phyloP scores from a whole-genome alignment of 2,113 vertebrate species.

The Oplegnathus fasciatus region DNA sequence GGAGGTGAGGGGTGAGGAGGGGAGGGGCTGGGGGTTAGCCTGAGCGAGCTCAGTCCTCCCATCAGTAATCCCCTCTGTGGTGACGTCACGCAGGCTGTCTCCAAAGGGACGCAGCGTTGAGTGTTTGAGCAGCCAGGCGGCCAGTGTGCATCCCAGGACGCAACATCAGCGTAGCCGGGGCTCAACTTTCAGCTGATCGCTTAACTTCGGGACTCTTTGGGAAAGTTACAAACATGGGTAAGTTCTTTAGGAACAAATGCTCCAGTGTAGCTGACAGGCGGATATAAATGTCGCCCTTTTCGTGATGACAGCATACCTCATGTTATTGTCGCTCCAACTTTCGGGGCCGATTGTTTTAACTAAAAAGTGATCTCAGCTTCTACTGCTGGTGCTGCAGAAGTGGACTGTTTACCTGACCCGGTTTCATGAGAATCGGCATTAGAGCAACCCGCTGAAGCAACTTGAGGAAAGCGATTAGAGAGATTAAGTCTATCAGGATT shows the following conservation, averaged over 20 bases:
- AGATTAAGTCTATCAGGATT: slow-evolving; percentile 80
- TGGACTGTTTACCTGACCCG: slow-evolving; percentile 65
- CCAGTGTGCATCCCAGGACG: slow-evolving; percentile 74
- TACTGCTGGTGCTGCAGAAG: not conserved
- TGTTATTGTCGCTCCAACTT: slow-evolving; percentile 35
- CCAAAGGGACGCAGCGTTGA: slow-evolving; percentile 64
- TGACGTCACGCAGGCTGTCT: slow-evolving; percentile 81
- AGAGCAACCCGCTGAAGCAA: slow-evolving; percentile 61
- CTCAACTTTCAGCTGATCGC: slow-evolving; percentile 63
- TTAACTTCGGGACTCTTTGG: slow-evolving; percentile 52
- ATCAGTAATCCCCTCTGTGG: slow-evolving; percentile 71
- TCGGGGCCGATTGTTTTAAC: slow-evolving; percentile 23
- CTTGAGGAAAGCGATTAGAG: slow-evolving; percentile 80
- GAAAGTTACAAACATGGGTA: slow-evolving; percentile 76
- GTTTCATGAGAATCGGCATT: slow-evolving; percentile 57
- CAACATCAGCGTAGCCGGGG: slow-evolving; percentile 65
- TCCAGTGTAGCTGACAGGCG: not conserved
- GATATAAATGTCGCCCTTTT: not conserved
- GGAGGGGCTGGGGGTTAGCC: not conserved
- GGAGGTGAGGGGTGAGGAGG: not conserved
- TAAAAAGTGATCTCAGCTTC: not conserved
- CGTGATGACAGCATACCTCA: slow-evolving; percentile 5
- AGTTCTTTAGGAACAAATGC: slow-evolving; percentile 8
- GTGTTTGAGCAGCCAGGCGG: slow-evolving; percentile 65
- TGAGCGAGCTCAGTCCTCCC: slow-evolving; percentile 34